Evolutionary conservation across 2,797 vertebrate species (phyloP), one percentile per base, ranked within the genome.

Genomic region (Enteromius unitaeniatus): DNA sequence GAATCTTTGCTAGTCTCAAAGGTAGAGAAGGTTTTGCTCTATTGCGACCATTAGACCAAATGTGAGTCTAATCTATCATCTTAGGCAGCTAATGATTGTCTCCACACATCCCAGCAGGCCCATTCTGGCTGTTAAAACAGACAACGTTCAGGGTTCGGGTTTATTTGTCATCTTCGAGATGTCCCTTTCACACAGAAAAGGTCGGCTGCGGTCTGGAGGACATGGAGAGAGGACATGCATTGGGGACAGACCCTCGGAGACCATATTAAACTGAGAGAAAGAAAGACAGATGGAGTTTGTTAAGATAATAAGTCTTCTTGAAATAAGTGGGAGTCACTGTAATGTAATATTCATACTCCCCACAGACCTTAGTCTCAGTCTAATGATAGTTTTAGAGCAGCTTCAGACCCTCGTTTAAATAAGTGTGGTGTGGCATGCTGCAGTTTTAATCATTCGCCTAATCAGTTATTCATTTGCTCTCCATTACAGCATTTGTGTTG

Each of bases 401-500:
- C 67, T 58, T 58, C 51, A 70, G 67, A 72, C 23, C 0, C n/a
- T 40, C 13, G 17, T 51, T 79, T 67, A 51, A 80, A 42, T 53
- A 21, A 45, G 23, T 45, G 28, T 83, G 51, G 37, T 70, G 40
- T 53, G 53, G 40, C 26, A 2, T 34, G 40, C 19, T 81, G 55
- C 53, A 23, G 37, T 78, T 77, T 58, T 77, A 83, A 78, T 60
- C 19, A 26, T 82, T 49, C 65, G 58, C 21, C 34, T 83, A 55
- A 83, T 68, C 34, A 60, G n/a, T 69, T 64, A 76, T 67, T 81
- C 17, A 4, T 84, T 55, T 74, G 19, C 14, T 75, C 21, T 85
- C 49, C 4, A 11, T 79, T 82, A 3, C 31, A 89, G 97, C 96
- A 58, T 99, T 97, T 76, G 86, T 97, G 84, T 88, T 99, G 90